Base-by-base conservation (phyloP, 1,140 invertebrate genomes). In the Trachymyrmex septentrionalis region DNA sequence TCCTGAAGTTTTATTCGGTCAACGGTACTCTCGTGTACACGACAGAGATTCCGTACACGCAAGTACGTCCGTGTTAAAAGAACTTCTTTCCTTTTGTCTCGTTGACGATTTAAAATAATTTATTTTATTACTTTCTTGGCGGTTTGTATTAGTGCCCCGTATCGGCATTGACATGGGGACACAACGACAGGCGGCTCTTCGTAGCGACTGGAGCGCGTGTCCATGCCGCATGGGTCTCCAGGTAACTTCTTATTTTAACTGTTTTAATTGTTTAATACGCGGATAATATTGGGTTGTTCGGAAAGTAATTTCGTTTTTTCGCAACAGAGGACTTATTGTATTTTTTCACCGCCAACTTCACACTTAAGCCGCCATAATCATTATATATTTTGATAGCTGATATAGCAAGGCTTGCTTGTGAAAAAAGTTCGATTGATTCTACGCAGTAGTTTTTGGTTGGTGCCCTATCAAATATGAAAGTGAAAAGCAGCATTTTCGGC, bases 161-260 rank as follows among this genome's bases (percentile, higher is more conserved):
- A 55, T 98, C 98, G 53, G 98, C 99, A 6, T 95, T 99, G 89
- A 99, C 99, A 1, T 99, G 99, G 99, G 99, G 99, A 48, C 99
- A 99, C 95, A 99, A 99, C 94, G 99, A 99, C 92, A 97, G 98
- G 88, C 96, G 99, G 3, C 94, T 99, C 48, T 99, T 99, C 94
- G 96, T 99, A 44, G 98, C 99, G 16, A 99, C 98, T 16, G 99
- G 99, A 16, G 96, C 97, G 9, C 97, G 97, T 91, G 97, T 98
- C 89, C 98, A 99, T 94, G 98, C 99, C 67, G 99, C 98, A 38
- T 98, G 99, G 97, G 97, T 99, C 14, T 98, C 97, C 81, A 97
- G 96, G 92, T 96, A 96, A 86, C 55, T 95, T 38, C 27, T 61
- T 10, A 57, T 16, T 19, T 27, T 38, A 24, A 48, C 4, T 57